These are phyloP conservation scores for Kradibia gibbosae DNA, from an alignment of 1,140 invertebrate species.

Conservation along the genomic window DNA sequence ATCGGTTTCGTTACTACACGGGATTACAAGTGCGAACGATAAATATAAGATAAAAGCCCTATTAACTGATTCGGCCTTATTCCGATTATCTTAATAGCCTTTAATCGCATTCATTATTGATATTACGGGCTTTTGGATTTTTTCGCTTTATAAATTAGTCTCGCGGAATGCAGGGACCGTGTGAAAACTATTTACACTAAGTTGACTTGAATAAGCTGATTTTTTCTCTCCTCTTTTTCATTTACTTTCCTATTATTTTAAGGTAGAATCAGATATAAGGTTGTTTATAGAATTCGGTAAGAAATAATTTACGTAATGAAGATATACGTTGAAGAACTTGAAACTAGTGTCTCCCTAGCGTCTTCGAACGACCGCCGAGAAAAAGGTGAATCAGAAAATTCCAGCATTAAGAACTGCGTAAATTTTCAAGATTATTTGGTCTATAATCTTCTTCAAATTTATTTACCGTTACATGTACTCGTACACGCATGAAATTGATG, in stretches of 20 bases:
- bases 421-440: background rate
- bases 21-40: too few species aligned
- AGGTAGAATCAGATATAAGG: background rate
- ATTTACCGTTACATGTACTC: background rate
- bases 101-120: background rate
- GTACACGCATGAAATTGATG: background rate
- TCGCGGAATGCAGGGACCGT: background rate
- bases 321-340: background rate
- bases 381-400: background rate
- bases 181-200: background rate
- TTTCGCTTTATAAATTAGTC: background rate
- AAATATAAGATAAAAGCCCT: too few species aligned
- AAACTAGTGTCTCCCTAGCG: background rate
- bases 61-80: too few species aligned
- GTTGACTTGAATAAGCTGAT: background rate
- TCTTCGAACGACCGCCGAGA: background rate
- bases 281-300: background rate
- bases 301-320: conserved; percentile 1
- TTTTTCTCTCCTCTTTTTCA: too few species aligned
- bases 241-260: too few species aligned
- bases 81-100: too few species aligned
- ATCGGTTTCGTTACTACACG: too few species aligned
- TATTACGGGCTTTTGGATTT: background rate
- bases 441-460: background rate
- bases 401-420: background rate